A percentile compares a stretch with the other conserved stretches of the same genome.
These are phyloP conservation scores for Crotalus tigris DNA, from an alignment of 2,113 vertebrate genomes.

Conservation along the genomic window DNA sequence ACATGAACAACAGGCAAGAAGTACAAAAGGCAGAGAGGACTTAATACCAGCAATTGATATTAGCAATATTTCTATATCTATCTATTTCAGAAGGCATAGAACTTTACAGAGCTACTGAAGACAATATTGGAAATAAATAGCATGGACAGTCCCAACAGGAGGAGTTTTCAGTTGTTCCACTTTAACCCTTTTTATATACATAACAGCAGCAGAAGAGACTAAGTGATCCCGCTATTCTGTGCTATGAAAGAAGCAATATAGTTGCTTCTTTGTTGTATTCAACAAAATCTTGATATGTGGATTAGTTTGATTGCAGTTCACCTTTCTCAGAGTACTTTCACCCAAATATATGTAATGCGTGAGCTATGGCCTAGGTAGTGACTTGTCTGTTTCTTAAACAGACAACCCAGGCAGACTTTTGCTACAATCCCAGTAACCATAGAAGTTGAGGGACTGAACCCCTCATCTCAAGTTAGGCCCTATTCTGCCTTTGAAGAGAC, in stretches of 20 bases:
- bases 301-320: neutral
- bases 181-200: neutral
- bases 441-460: conserved; percentile 10
- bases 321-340: neutral
- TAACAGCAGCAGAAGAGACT: neutral
- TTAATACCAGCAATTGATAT: neutral
- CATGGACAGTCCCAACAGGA: neutral
- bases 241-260: neutral
- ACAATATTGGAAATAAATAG: neutral
- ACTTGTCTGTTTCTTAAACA: conserved; percentile 35
- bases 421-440: conserved; percentile 11
- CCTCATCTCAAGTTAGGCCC: neutral
- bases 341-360: neutral
- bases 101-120: neutral
- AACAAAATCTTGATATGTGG: neutral
- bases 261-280: neutral
- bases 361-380: conserved; percentile 14
- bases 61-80: neutral
- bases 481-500: conserved; percentile 38
- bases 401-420: conserved; percentile 49
- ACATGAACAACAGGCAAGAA: neutral
- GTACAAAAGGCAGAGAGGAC: neutral
- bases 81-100: neutral
- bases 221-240: neutral
- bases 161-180: neutral